A percentile compares a stretch with the other conserved stretches of the same genome.
Evolutionary conservation across 92 coral and sea anemone genomes (phyloP).

Genomic region (Scolanthus callimorphus): DNA sequence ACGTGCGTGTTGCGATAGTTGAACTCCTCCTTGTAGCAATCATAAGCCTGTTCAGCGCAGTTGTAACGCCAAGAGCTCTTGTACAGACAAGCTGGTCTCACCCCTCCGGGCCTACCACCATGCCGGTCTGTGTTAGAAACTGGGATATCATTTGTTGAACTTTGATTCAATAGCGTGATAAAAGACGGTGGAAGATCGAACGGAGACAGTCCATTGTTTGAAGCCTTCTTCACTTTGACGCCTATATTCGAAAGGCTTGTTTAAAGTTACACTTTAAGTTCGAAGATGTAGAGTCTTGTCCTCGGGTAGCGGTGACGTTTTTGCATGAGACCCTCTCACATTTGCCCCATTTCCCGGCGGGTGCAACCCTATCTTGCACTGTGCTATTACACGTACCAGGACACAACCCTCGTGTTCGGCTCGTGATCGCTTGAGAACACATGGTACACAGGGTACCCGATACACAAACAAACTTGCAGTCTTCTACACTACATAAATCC

Average conservation of each 20-base stretch:
- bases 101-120: neutral
- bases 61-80: neutral
- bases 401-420: conserved; percentile 54
- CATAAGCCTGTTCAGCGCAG: conserved; percentile 6
- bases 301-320: conserved; percentile 4
- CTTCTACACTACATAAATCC: conserved; percentile 35
- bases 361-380: conserved; percentile 18
- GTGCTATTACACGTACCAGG: conserved; percentile 45
- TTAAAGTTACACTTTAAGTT: conserved; percentile 18
- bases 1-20: conserved; percentile 31
- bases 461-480: conserved; percentile 60
- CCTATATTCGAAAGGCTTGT: neutral
- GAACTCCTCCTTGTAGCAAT: conserved; percentile 26
- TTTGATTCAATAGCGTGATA: no score
- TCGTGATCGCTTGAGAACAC: conserved; percentile 44
- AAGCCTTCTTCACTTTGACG: neutral
- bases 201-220: conserved; percentile 3
- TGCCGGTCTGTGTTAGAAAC: neutral
- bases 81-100: neutral
- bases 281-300: neutral
- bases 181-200: conserved; percentile 10
- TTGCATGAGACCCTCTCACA: conserved; percentile 33
- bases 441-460: conserved; percentile 54
- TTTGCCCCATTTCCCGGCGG: conserved; percentile 9
- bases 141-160: no score